These are phyloP conservation scores for Nothobranchius kuhntae DNA, from an alignment of 2,113 vertebrate genomes.

Conservation along the genomic window DNA sequence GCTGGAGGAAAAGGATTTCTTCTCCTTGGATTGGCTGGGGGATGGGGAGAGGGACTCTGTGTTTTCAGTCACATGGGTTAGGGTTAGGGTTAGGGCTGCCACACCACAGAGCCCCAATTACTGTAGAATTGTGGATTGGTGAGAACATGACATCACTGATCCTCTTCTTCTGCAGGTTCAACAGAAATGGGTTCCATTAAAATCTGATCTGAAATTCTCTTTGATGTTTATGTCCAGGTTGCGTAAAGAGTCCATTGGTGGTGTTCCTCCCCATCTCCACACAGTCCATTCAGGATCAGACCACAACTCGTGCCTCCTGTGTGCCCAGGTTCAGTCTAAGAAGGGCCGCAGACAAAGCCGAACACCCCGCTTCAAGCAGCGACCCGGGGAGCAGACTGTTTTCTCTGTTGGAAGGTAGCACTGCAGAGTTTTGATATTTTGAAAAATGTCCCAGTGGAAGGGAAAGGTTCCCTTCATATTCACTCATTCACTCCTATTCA, in stretches of 20 bases:
- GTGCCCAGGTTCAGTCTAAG: slow-evolving; percentile 78
- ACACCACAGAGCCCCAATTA: no score
- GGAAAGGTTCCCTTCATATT: no score
- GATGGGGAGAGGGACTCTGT: no score
- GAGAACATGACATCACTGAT: no score
- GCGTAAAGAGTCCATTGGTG: slow-evolving; percentile 86
- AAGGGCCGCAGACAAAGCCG: slow-evolving; percentile 84
- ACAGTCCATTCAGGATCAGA: slow-evolving; percentile 89
- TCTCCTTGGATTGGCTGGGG: no score
- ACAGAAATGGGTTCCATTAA: not conserved
- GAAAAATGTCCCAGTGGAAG: no score
- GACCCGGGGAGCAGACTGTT: slow-evolving; percentile 89
- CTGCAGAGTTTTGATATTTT: not conserved
- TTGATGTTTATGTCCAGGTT: slow-evolving; percentile 72
- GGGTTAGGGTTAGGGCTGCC: no score
- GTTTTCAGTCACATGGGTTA: no score
- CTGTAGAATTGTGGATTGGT: no score
- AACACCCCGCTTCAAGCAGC: slow-evolving; percentile 79
- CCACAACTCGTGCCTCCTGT: slow-evolving; percentile 89
- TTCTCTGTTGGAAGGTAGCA: slow-evolving; percentile 93
- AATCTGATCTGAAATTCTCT: slow-evolving; percentile 2
- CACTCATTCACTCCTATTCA: no score
- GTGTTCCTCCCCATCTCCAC: slow-evolving; percentile 87
- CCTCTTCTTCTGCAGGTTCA: no score
- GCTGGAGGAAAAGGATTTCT: no score